Evolutionary conservation across 2,113 vertebrate genomes (phyloP).

Genomic region (Ariopsis seemanni): DNA sequence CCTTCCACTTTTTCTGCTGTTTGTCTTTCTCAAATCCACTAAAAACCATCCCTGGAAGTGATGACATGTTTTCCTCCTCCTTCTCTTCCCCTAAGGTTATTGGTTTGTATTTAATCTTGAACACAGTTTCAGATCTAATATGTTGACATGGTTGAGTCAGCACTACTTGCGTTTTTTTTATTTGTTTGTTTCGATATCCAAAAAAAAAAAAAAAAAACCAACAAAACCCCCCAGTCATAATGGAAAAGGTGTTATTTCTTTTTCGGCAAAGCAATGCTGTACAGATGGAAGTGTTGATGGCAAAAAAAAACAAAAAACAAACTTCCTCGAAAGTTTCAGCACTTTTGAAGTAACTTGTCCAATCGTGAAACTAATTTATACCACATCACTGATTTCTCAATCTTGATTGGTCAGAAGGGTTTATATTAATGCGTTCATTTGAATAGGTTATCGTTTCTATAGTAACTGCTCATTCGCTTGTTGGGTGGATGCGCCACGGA

Average conservation of each 20-base stretch:
- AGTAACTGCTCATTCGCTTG: background rate
- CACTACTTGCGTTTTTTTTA: background rate
- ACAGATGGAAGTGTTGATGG: background rate
- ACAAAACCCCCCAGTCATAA: background rate
- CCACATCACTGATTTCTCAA: background rate
- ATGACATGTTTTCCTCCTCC: background rate
- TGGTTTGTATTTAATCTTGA: background rate
- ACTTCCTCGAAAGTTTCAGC: background rate
- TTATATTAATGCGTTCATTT: background rate
- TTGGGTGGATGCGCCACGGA: background rate
- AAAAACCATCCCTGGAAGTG: background rate
- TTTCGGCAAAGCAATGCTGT: background rate
- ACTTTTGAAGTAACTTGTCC: background rate
- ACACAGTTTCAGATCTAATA: background rate
- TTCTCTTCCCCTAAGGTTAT: background rate
- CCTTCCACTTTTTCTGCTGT: background rate
- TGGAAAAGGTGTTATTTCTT: background rate
- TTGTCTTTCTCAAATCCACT: background rate
- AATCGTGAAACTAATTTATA: background rate
- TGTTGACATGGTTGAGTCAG: constrained; percentile 5
- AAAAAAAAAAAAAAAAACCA: background rate
- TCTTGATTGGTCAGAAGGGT: background rate
- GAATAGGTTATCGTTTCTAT: background rate
- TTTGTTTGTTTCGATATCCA: background rate
- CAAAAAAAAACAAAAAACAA: background rate